Conservation (phyloP, 2,888 invertebrate species). For the Dysmachus trigonus region DNA sequence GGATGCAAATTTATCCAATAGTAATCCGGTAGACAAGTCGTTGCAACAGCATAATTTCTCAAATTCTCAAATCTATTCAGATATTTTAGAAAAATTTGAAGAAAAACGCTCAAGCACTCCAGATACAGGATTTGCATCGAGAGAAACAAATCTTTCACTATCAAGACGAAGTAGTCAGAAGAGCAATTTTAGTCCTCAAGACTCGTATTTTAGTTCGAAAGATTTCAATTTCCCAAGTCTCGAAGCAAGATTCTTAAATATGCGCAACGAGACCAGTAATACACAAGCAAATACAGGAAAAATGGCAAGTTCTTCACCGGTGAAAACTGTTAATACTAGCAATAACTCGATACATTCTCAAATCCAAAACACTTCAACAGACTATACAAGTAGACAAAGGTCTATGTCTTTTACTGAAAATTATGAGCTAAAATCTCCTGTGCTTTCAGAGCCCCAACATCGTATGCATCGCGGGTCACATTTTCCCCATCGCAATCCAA, state of each 20-base stretch:
- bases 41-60: constrained; percentile 57
- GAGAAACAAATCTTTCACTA: constrained; percentile 63
- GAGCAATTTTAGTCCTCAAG: constrained; percentile 64
- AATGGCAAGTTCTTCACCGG: constrained; percentile 55
- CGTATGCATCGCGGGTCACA: constrained; percentile 45
- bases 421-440: constrained; percentile 60
- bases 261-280: constrained; percentile 53
- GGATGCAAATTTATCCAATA: constrained; percentile 61
- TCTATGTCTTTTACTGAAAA: constrained; percentile 68
- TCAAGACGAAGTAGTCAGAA: constrained; percentile 64
- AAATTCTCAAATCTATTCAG: constrained; percentile 52
- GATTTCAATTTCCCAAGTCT: constrained; percentile 51
- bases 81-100: constrained; percentile 57
- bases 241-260: constrained; percentile 54
- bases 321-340: constrained; percentile 58
- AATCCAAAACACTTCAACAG: constrained; percentile 52
- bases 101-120: constrained; percentile 64
- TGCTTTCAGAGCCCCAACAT: constrained; percentile 57
- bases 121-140: constrained; percentile 63
- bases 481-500: constrained; percentile 51
- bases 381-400: constrained; percentile 61
- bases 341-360: constrained; percentile 58
- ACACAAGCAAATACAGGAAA: neutral
- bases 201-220: constrained; percentile 56
- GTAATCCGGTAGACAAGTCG: constrained; percentile 61